Evolutionary conservation across 2,113 vertebrate species (phyloP).

Genomic region (Petrocephalus zakoni): DNA sequence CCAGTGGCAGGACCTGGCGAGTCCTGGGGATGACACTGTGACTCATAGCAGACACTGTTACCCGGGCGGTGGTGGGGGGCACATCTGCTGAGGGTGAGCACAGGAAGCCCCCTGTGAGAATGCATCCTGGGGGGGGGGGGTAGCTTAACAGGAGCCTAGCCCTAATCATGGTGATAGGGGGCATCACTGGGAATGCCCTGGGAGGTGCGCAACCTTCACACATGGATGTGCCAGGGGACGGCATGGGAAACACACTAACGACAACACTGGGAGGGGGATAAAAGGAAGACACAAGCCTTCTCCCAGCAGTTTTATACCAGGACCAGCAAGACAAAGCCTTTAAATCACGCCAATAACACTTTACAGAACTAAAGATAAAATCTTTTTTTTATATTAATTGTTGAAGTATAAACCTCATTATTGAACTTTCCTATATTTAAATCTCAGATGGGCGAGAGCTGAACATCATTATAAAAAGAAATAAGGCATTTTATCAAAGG

Average conservation of each 20-base stretch:
- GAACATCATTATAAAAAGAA: background rate
- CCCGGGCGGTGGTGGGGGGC: background rate
- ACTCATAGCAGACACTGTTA: background rate
- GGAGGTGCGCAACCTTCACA: background rate
- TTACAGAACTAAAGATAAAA: background rate
- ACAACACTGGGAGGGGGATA: background rate
- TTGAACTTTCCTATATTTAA: background rate
- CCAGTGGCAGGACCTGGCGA: slow-evolving; percentile 29
- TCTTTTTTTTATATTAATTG: background rate
- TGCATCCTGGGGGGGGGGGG: background rate
- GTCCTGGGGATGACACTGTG: background rate
- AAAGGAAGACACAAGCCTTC: background rate
- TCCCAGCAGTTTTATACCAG: slow-evolving; percentile 4
- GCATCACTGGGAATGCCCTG: background rate
- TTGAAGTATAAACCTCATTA: background rate
- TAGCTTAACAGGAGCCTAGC: background rate
- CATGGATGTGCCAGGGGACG: background rate
- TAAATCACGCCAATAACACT: background rate
- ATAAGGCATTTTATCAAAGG: background rate
- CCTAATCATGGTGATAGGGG: background rate
- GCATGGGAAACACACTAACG: background rate
- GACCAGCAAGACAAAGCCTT: background rate
- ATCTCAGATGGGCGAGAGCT: background rate
- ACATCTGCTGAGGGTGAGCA: background rate
- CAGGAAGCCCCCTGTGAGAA: background rate